A percentile compares a stretch with the other conserved stretches of the same genome.
These are phyloP conservation scores for Drosophila littoralis DNA, from an alignment of 1,140 invertebrate genomes.

Conservation along the genomic window DNA sequence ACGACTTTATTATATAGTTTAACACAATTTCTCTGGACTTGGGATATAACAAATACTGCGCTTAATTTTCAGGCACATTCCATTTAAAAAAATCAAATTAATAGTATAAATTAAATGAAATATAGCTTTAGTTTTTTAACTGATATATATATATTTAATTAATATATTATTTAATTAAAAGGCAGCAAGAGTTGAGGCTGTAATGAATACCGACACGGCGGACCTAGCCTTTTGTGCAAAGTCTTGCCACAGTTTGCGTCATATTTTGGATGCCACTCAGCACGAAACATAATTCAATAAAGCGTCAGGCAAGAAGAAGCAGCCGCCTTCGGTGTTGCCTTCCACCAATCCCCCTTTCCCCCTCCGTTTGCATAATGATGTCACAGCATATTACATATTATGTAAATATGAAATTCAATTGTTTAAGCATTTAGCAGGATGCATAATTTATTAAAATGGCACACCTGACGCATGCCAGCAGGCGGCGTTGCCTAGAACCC, in stretches of 20 bases:
- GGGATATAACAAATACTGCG: too few species aligned
- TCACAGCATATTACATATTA: slow-evolving; percentile 82
- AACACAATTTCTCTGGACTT: too few species aligned
- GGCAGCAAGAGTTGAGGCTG: too few species aligned
- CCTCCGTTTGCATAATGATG: slow-evolving; percentile 71
- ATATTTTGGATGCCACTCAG: slow-evolving; percentile 67
- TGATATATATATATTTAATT: too few species aligned
- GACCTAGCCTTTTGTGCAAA: background rate
- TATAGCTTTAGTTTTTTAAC: too few species aligned
- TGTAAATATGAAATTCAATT: slow-evolving; percentile 83
- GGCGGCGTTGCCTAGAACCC: slow-evolving; percentile 29
- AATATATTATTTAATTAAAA: too few species aligned
- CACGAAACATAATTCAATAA: slow-evolving; percentile 75
- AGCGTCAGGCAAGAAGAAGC: slow-evolving; percentile 49
- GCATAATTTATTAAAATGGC: slow-evolving; percentile 83
- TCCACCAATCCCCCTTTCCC: slow-evolving; percentile 5
- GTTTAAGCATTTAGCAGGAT: slow-evolving; percentile 82
- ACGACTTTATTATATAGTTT: too few species aligned
- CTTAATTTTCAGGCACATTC: too few species aligned
- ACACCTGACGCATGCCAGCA: slow-evolving; percentile 79
- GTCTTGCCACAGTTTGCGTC: slow-evolving; percentile 65
- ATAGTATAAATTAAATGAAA: too few species aligned
- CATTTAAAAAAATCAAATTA: too few species aligned
- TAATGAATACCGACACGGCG: slow-evolving; percentile 18
- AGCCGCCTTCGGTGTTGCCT: slow-evolving; percentile 3